A percentile compares a stretch with the other conserved stretches of the same genome.
Evolutionary conservation across 2,888 invertebrate genomes (phyloP).

Genomic region (Phania funesta): DNA sequence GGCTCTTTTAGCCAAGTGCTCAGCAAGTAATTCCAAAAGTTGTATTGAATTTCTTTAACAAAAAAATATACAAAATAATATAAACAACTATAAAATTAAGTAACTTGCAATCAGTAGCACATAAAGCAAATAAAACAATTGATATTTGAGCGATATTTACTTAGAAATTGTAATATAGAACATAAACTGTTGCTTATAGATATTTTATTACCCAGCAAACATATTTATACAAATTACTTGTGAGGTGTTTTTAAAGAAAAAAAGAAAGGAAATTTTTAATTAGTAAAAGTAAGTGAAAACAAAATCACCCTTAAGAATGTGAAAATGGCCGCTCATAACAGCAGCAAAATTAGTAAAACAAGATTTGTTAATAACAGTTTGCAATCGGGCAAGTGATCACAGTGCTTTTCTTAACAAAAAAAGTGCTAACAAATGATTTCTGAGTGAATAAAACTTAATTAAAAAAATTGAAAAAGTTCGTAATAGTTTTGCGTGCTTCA

Average conservation of each 20-base stretch:
- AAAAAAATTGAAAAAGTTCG: too few relatives aligned
- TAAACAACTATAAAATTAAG: slow-evolving; percentile 1
- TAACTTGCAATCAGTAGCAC: not conserved
- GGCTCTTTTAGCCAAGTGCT: slow-evolving; percentile 45
- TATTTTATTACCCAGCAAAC: not conserved
- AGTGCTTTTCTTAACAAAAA: too few relatives aligned
- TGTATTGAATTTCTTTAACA: not conserved
- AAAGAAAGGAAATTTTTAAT: not conserved
- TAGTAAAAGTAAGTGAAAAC: not conserved
- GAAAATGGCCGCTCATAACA: too few relatives aligned
- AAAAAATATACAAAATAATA: not conserved
- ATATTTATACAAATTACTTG: not conserved
- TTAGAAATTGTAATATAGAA: not conserved
- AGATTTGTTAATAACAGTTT: too few relatives aligned
- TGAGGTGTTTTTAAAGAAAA: not conserved
- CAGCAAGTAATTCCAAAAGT: slow-evolving; percentile 36
- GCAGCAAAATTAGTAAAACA: too few relatives aligned
- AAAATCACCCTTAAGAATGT: too few relatives aligned
- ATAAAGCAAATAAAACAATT: not conserved
- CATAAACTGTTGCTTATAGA: not conserved
- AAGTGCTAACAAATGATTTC: too few relatives aligned
- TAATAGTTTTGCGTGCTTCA: too few relatives aligned
- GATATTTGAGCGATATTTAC: not conserved
- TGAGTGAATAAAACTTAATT: too few relatives aligned
- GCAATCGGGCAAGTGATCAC: too few relatives aligned